These are phyloP conservation scores for Cephonodes hylas DNA, from an alignment of 2,888 invertebrate species.

Conservation along the genomic window DNA sequence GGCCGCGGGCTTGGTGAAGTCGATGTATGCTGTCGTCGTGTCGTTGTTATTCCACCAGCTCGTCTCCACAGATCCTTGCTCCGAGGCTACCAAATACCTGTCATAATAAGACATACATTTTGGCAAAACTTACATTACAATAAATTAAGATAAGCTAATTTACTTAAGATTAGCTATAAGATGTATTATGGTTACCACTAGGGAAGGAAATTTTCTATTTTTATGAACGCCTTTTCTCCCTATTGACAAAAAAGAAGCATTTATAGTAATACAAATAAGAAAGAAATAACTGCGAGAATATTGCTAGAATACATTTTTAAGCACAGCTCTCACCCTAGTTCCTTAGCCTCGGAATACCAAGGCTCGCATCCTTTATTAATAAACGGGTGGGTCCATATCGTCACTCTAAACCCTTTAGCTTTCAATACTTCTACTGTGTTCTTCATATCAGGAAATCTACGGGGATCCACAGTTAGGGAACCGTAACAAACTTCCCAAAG, in stretches of 20 bases:
- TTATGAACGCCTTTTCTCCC: too few relatives aligned
- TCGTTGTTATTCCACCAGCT: conserved; percentile 79
- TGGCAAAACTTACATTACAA: too few relatives aligned
- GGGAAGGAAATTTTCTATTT: too few relatives aligned
- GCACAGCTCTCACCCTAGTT: conserved; percentile 62
- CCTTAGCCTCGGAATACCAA: conserved; percentile 66
- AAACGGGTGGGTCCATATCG: conserved; percentile 85
- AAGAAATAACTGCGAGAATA: too few relatives aligned
- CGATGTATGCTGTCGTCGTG: conserved; percentile 81
- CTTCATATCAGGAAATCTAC: conserved; percentile 80
- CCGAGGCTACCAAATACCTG: conserved; percentile 74
- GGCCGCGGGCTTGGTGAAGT: conserved; percentile 86
- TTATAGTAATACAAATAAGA: too few relatives aligned
- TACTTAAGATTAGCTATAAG: too few relatives aligned
- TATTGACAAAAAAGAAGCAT: too few relatives aligned
- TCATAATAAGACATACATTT: not conserved
- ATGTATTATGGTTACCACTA: too few relatives aligned
- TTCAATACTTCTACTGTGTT: conserved; percentile 64
- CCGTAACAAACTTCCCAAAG: conserved; percentile 85
- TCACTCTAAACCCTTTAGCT: conserved; percentile 77
- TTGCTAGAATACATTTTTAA: not conserved
- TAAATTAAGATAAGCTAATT: too few relatives aligned
- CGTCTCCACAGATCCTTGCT: conserved; percentile 69
- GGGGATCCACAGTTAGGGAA: conserved; percentile 70
- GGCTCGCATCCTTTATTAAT: conserved; percentile 81